phyloP scores from a whole-genome alignment of 2,113 vertebrate species.

The Pseudopodoces humilis region DNA sequence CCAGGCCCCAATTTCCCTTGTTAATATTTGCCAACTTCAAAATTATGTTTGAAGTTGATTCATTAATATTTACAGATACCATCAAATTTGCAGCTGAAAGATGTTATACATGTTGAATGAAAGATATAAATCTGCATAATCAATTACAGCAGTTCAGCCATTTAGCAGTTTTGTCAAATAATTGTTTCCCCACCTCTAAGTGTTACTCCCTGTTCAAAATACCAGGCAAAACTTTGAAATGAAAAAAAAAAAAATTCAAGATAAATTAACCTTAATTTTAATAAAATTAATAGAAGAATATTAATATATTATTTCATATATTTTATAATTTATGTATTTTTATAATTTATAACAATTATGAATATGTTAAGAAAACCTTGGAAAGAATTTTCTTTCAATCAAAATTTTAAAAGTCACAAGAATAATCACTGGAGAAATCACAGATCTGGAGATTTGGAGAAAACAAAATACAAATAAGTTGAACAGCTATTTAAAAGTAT shows the following conservation, averaged over 20 bases:
- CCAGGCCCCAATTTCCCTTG: not conserved
- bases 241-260: not conserved
- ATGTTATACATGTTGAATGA: not conserved
- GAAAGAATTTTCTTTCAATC: not conserved
- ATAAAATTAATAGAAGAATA: not conserved
- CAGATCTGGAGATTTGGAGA: not conserved
- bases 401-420: not conserved
- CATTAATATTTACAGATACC: slow-evolving; percentile 10
- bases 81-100: slow-evolving; percentile 1
- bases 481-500: not conserved
- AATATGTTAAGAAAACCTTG: not conserved
- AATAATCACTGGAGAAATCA: not conserved
- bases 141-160: not conserved
- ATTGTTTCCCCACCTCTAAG: not conserved
- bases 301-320: not conserved
- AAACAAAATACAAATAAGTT: not conserved
- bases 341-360: not conserved
- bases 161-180: not conserved
- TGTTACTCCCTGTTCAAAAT: not conserved
- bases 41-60: not conserved
- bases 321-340: not conserved
- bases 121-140: not conserved
- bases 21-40: slow-evolving; percentile 1
- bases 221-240: not conserved
- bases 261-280: not conserved